Evolutionary conservation across 1,140 invertebrate genomes (phyloP), one percentile per base, ranked within the genome.

Genomic region (Ceratosolen fusciceps): DNA sequence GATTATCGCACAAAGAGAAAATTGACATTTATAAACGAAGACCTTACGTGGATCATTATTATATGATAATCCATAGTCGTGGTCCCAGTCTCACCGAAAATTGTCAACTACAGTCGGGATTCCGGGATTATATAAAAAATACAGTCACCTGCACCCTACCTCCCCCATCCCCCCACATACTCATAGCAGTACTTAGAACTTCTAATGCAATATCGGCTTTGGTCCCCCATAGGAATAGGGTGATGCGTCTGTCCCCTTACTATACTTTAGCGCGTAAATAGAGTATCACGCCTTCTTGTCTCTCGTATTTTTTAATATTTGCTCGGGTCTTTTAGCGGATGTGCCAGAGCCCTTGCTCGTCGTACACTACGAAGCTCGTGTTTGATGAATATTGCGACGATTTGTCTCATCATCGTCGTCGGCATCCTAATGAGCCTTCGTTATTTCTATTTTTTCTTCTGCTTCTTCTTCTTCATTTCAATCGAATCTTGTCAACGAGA

Each of bases 281-380:
- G 16, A 62, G 34, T 29, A 26, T 62, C 29, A 62, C 16, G 16
- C 8, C 9, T 62, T 31, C 58, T n/a, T n/a, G n/a, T n/a, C n/a
- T 62, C 26, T 52, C 31, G 29, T 19, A 10, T 62, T 62, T n/a
- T n/a, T 62, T 62, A 62, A 62, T 62, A 34, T 62, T 62, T 26
- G 58, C 12, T 26, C 4, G 10, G 29, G 16, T 62, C n/a, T 56
- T 56, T 56, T 34, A 34, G 58, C 54, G 5, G 16, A 31, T 29
- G 26, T 16, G 58, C 5, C 12, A 1, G 14, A 19, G 29, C 14
- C 29, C 16, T 62, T 62, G 58, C 34, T 26, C 58, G 58, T 62
- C n/a, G n/a, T n/a, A n/a, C n/a, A n/a, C n/a, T 12, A 62, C 58
- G 58, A 34, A 62, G 29, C 2, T 34, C 12, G 31, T 62, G 58